These are phyloP conservation scores for Eumaeus atala DNA, from an alignment of 1,140 invertebrate species.

Conservation along the genomic window DNA sequence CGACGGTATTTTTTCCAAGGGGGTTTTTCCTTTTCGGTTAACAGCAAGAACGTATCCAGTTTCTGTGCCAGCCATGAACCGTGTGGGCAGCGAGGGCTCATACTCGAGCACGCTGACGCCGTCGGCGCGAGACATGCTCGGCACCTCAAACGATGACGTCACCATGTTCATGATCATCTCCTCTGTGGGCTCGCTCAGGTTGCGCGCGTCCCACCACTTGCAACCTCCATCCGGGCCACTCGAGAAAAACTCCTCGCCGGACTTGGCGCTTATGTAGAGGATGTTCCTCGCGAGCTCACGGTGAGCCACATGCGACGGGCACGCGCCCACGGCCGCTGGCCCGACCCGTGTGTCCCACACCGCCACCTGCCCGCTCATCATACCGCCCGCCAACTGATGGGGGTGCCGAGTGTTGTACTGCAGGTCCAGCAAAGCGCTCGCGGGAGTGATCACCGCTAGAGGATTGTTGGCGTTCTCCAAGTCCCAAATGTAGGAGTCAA, in stretches of 20 bases:
- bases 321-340: slow-evolving; percentile 76
- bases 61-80: slow-evolving; percentile 84
- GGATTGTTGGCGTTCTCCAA: slow-evolving; percentile 93
- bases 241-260: slow-evolving; percentile 90
- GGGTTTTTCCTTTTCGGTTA: slow-evolving; percentile 87
- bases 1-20: slow-evolving; percentile 83
- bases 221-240: slow-evolving; percentile 90
- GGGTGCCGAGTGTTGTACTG: slow-evolving; percentile 93
- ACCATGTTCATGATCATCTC: slow-evolving; percentile 86
- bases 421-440: slow-evolving; percentile 83
- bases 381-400: slow-evolving; percentile 77
- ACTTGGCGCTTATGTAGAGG: slow-evolving; percentile 88
- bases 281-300: slow-evolving; percentile 84
- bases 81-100: slow-evolving; percentile 92
- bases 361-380: slow-evolving; percentile 74
- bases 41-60: slow-evolving; percentile 85
- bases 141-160: slow-evolving; percentile 79
- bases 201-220: slow-evolving; percentile 90
- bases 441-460: slow-evolving; percentile 81
- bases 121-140: slow-evolving; percentile 79
- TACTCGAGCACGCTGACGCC: slow-evolving; percentile 89
- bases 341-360: slow-evolving; percentile 86
- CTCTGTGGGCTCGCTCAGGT: slow-evolving; percentile 85
- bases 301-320: slow-evolving; percentile 82
- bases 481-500: slow-evolving; percentile 92